Base-by-base conservation (phyloP, 23 tunicate species). In the Phallusia fumigata region DNA sequence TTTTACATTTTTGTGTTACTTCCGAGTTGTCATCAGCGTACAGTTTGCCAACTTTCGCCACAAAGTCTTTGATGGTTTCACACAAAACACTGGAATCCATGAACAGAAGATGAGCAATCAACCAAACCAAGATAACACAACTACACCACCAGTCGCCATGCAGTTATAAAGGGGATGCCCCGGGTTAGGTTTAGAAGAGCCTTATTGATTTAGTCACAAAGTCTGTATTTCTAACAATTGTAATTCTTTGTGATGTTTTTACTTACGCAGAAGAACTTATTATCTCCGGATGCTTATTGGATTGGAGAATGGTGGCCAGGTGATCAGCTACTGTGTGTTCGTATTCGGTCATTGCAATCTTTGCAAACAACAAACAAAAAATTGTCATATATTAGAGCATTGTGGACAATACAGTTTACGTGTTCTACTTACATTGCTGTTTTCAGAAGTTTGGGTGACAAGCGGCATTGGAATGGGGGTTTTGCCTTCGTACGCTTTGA, bases 241-340 rank as follows among this genome's bases (percentile, higher is more conserved):
- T 58, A 58, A 8, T 58, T 6, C 69, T 24, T 24, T 8, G 28
- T 58, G 26, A 13, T 24, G 28, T 45, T 30, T 31, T 11, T 15
- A 89, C 98, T 73, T 76, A 94, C 98, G 94, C 76, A 2, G 98
- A 93, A 30, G 98, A 94, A 52, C 74, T 79, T 64, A 94, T 35
- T 18, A 94, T 86, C 86, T 94, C 86, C 15, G 91, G 69, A 50
- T 78, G 84, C 49, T 89, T 84, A 78, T 94, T 84, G 30, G 98
- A 94, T 64, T 89, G 83, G 75, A 94, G 65, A 32, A 94, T 89
- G 13, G 88, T 91, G 24, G 94, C 85, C 0, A 94, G 79, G 79
- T 94, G 94, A 49, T 86, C 85, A 64, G 94, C 84, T 11, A 94
- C 98, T 22, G 98, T 89, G 76, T 75, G 75, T 74, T 94, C 98